Evolutionary conservation across 2,797 vertebrate genomes (phyloP).

Genomic region (Anguilla megastoma): DNA sequence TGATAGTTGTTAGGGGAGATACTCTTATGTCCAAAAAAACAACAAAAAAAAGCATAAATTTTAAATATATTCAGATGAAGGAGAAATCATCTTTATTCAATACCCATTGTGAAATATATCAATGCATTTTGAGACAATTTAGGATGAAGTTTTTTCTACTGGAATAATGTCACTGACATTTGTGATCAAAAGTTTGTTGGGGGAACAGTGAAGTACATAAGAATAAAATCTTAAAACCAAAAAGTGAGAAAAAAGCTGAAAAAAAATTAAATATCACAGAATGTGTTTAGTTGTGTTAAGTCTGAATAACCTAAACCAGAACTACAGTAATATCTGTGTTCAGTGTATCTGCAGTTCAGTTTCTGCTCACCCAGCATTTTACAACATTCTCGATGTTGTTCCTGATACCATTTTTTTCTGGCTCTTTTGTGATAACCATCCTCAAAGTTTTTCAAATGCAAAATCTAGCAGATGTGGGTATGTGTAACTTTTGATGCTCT

Average conservation of each 20-base stretch:
- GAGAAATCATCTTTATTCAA: background rate
- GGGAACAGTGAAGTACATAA: too few species aligned
- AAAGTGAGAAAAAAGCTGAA: background rate
- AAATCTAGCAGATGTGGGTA: slow-evolving; percentile 44
- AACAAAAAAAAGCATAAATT: too few species aligned
- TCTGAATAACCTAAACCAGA: background rate
- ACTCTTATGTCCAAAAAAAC: too few species aligned
- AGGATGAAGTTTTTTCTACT: too few species aligned
- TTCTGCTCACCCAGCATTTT: background rate
- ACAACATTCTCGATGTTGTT: slow-evolving; percentile 10
- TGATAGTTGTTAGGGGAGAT: too few species aligned
- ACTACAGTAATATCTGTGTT: background rate
- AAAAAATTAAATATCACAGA: background rate
- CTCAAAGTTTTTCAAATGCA: background rate
- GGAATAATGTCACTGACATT: too few species aligned
- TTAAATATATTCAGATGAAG: too few species aligned
- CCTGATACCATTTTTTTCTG: slow-evolving; percentile 8
- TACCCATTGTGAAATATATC: background rate
- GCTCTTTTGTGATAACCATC: slow-evolving; percentile 10
- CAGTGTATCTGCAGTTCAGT: background rate
- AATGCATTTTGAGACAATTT: too few species aligned
- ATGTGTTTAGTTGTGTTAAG: background rate
- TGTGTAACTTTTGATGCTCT: slow-evolving; percentile 54
- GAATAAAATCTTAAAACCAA: too few species aligned
- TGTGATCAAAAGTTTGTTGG: too few species aligned